Conservation (phyloP, 2,113 vertebrate genomes). For the Melanotaenia duboulayi region DNA sequence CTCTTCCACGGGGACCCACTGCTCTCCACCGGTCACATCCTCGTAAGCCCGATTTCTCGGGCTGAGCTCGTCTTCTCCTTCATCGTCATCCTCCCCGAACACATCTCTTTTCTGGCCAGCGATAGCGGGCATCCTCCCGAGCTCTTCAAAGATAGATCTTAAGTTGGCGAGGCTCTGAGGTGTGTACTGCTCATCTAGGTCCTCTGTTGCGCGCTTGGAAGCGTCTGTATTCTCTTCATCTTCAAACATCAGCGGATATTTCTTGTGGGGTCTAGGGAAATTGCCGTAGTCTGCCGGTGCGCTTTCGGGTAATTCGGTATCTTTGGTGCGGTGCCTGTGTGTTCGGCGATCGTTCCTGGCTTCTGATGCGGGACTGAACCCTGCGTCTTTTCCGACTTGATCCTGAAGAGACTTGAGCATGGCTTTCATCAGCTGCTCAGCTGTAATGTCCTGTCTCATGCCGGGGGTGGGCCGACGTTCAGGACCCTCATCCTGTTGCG, state of each 20-base stretch:
- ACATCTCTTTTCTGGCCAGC: constrained; percentile 84
- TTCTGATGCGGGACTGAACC: constrained; percentile 69
- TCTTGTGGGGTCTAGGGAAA: constrained; percentile 87
- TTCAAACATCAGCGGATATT: constrained; percentile 87
- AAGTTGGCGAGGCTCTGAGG: constrained; percentile 95
- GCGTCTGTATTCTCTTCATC: constrained; percentile 91
- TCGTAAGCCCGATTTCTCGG: constrained; percentile 92
- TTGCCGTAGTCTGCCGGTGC: constrained; percentile 84
- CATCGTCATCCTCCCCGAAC: constrained; percentile 84
- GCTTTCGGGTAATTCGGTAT: constrained; percentile 76
- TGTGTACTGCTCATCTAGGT: constrained; percentile 95
- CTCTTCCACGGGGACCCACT: constrained; percentile 95
- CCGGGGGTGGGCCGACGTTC: constrained; percentile 74
- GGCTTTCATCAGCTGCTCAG: constrained; percentile 88
- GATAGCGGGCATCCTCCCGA: constrained; percentile 88
- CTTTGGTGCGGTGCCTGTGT: constrained; percentile 78
- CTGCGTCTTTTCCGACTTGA: constrained; percentile 87
- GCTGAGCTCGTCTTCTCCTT: constrained; percentile 87
- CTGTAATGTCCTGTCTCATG: constrained; percentile 87
- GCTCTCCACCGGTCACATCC: constrained; percentile 93
- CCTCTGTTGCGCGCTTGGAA: constrained; percentile 94
- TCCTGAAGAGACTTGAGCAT: constrained; percentile 88
- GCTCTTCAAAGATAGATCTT: constrained; percentile 95
- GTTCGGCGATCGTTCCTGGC: constrained; percentile 80
- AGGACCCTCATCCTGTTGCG: constrained; percentile 84